Conservation (phyloP, 2,797 vertebrate species). For the Merluccius polli region DNA sequence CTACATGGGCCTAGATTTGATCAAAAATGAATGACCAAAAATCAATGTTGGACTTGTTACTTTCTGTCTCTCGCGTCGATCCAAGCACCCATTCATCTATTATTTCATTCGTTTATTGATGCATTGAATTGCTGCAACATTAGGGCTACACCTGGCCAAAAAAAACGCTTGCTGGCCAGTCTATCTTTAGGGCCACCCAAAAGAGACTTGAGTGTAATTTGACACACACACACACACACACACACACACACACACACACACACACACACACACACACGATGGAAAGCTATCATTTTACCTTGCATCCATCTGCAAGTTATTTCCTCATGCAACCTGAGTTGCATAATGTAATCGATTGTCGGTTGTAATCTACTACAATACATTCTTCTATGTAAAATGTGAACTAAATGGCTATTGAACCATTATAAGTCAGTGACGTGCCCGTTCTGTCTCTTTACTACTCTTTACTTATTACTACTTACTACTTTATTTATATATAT, state of each 20-base stretch:
- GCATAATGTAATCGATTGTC: no score
- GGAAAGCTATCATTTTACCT: no score
- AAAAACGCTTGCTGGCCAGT: conserved; percentile 38
- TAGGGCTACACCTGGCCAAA: conserved; percentile 19
- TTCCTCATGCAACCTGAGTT: background rate
- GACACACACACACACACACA: conserved; percentile 38
- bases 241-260: conserved; percentile 15
- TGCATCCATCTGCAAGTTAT: background rate
- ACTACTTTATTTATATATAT: no score
- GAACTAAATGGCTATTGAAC: no score
- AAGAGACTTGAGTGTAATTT: conserved; percentile 54
- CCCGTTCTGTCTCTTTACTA: no score
- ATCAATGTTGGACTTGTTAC: background rate
- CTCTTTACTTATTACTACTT: no score
- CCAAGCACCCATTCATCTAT: background rate
- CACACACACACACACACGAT: background rate
- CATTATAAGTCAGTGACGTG: no score
- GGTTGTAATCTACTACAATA: no score
- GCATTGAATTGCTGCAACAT: conserved; percentile 18
- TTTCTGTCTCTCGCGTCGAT: background rate
- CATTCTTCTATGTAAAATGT: no score
- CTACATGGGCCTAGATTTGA: no score
- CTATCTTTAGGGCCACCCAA: conserved; percentile 56
- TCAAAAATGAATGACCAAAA: background rate
- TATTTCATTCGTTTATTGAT: conserved; percentile 8